Conservation (phyloP, 2,113 vertebrate species). For the Reinhardtius hippoglossoides region DNA sequence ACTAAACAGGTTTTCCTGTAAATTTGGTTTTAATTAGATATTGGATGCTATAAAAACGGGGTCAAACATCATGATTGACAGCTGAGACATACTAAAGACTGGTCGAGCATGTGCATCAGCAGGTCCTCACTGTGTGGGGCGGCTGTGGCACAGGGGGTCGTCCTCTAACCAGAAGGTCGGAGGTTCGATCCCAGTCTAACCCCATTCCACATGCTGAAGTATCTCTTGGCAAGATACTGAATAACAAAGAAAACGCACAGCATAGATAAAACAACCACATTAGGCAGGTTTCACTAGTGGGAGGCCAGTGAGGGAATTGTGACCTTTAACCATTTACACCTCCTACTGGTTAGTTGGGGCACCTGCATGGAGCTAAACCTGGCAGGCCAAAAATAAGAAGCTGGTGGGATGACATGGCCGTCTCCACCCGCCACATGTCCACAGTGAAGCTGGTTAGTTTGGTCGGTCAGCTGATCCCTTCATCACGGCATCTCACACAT, state of each 20-base stretch:
- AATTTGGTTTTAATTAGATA: neutral
- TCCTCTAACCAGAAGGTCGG: no score
- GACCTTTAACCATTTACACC: neutral
- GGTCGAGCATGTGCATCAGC: no score
- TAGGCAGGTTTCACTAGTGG: neutral
- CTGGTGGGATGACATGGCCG: neutral
- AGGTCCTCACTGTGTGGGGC: no score
- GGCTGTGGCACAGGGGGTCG: no score
- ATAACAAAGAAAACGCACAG: no score
- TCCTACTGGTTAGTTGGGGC: neutral
- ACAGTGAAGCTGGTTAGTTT: neutral
- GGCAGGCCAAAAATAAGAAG: neutral
- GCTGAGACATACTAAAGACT: neutral
- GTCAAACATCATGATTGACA: neutral
- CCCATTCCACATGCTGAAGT: no score
- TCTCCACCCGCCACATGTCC: neutral
- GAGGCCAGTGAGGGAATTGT: neutral
- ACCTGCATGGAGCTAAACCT: neutral
- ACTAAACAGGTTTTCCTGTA: no score
- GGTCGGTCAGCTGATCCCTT: neutral
- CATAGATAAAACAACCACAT: neutral
- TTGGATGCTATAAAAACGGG: neutral
- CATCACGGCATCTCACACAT: slow-evolving; percentile 1
- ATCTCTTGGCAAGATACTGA: no score
- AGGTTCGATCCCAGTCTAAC: no score